Percentiles rank a stretch among this genome's conserved stretches.
phyloP scores from a whole-genome alignment of 2,888 invertebrate genomes.

The Pollenia labialis region DNA sequence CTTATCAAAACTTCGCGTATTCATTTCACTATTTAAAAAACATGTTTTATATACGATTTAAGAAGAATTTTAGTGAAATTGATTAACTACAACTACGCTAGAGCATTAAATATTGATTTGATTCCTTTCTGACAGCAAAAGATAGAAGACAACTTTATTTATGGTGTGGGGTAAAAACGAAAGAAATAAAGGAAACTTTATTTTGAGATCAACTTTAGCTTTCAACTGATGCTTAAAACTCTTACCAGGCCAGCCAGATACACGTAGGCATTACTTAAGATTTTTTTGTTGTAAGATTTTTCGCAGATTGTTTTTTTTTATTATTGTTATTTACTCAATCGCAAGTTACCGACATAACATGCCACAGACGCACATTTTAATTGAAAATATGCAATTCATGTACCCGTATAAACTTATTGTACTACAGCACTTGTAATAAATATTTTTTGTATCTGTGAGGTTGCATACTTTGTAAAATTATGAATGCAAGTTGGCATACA shows the following conservation, averaged over 20 bases:
- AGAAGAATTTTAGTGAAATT: too few species aligned
- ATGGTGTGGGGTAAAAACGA: neutral
- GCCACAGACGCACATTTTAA: slow-evolving; percentile 47
- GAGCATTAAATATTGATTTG: too few species aligned
- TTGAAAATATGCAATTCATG: slow-evolving; percentile 8
- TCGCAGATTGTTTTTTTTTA: slow-evolving; percentile 25
- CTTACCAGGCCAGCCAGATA: slow-evolving; percentile 28
- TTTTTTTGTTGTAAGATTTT: slow-evolving; percentile 13
- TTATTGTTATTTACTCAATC: neutral
- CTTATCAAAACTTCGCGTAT: too few species aligned
- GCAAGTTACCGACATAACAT: slow-evolving; percentile 20
- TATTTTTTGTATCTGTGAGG: neutral
- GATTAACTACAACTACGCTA: too few species aligned
- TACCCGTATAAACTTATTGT: neutral
- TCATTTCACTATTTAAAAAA: too few species aligned
- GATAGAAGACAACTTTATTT: neutral
- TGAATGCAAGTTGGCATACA: neutral
- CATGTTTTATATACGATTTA: too few species aligned
- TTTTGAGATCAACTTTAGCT: neutral
- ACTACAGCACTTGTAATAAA: neutral
- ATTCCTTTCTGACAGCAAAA: too few species aligned
- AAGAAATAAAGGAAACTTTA: neutral
- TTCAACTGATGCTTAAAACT: slow-evolving; percentile 26
- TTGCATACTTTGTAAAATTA: neutral
- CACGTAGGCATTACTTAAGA: slow-evolving; percentile 44